Conservation (phyloP, 2,888 invertebrate species). For the Pristionchus fissidentatus region DNA sequence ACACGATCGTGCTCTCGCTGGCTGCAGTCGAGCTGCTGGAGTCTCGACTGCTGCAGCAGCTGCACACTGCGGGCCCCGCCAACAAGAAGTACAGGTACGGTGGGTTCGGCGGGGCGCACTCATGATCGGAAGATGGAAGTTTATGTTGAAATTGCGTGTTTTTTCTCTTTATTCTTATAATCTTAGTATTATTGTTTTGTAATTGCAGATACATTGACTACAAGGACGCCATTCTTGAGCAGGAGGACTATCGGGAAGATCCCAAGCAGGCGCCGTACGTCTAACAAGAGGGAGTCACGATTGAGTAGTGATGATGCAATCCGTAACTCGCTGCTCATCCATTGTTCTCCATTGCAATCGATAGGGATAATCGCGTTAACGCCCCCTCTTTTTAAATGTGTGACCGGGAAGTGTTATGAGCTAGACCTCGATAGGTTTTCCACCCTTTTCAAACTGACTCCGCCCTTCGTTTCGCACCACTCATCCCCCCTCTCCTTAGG, state of each 20-base stretch:
- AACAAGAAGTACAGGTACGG: constrained; percentile 67
- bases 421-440: neutral
- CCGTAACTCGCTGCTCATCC: constrained; percentile 58
- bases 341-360: neutral
- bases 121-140: no score
- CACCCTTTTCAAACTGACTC: neutral
- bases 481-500: neutral
- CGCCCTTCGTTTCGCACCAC: neutral
- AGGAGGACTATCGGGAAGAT: constrained; percentile 71
- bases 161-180: neutral
- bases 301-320: constrained; percentile 59
- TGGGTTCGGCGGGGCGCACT: neutral
- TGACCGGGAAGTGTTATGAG: neutral
- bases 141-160: no score
- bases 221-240: constrained; percentile 70
- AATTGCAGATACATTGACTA: constrained; percentile 69
- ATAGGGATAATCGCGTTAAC: neutral
- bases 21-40: constrained; percentile 89
- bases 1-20: constrained; percentile 83
- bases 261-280: constrained; percentile 68
- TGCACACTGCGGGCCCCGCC: constrained; percentile 65
- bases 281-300: constrained; percentile 66
- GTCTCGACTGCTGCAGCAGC: constrained; percentile 77
- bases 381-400: neutral
- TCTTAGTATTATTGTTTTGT: neutral